Base-by-base conservation (phyloP, 30 jellyfish, hydroid and myxozoan genomes). In the Nemopilema nomurai region DNA sequence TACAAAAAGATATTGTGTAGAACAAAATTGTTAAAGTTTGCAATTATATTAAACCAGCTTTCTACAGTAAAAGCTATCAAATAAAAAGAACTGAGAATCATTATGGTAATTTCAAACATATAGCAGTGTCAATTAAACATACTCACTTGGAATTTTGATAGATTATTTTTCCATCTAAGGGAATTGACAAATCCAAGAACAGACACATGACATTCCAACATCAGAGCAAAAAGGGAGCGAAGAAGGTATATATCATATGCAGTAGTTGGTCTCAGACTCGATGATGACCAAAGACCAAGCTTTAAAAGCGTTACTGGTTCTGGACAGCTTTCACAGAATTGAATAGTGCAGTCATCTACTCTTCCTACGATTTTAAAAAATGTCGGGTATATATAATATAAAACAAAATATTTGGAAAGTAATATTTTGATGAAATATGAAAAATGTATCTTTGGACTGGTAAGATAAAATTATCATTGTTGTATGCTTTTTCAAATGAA, bases 281-380 rank as follows among this genome's bases (percentile, higher is more conserved):
- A 76, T 20, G 86, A 76, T 49, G 86, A 29, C 86, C 86, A 76
- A 18, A 76, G 27, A 22, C 86, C 86, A 49, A 52, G 86, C 49
- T 76, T 23, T 28, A 76, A 52, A 19, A 76, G 51, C 17, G 74
- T 52, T 1, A 76, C 86, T 17, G 75, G 75, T 23, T 76, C 74
- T 50, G 53, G 16, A 51, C 28, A 51, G 25, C 86, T 49, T 76
- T 76, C 41, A 52, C 86, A 76, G 62, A 76, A 76, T 28, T 50
- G 75, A 8, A 76, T 50, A 18, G 86, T 52, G 16, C 75, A 19
- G 51, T 76, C 86, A 76, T 53, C 57, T 18, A 76, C 62, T 53
- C 86, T 76, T 62, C 74, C 86, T 76, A 41, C 13, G 13, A 16
- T 26, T 41, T 41, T 41, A 41, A 41, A 41, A 41, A 41, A 41